Evolutionary conservation across 2,113 vertebrate genomes (phyloP).

Genomic region (Tautogolabrus adspersus): DNA sequence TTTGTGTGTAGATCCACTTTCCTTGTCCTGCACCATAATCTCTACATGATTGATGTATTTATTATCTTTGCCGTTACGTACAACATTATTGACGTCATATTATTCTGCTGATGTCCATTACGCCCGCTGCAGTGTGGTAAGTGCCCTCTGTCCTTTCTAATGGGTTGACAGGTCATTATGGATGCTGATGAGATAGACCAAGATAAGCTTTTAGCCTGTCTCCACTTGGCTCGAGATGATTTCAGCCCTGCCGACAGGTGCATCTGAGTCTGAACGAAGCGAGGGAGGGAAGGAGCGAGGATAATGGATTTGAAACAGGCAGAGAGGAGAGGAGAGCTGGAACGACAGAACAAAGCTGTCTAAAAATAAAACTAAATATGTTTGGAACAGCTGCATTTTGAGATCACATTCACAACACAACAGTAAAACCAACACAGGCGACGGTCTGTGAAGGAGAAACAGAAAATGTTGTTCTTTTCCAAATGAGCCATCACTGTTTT

Average conservation of each 20-base stretch:
- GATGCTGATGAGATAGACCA: background rate
- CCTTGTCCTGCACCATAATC: too few species aligned
- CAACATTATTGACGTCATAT: background rate
- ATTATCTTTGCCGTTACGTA: background rate
- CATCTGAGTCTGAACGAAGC: background rate
- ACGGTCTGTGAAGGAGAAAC: background rate
- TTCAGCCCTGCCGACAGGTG: slow-evolving; percentile 1
- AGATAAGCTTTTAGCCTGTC: slow-evolving; percentile 16
- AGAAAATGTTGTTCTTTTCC: background rate
- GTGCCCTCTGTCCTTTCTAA: background rate
- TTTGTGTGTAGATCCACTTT: too few species aligned
- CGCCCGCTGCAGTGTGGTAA: background rate
- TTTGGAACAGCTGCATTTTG: slow-evolving; percentile 10
- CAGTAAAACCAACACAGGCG: background rate
- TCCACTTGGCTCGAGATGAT: background rate
- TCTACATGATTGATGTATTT: too few species aligned
- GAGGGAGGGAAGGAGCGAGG: background rate
- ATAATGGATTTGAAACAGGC: slow-evolving; percentile 18
- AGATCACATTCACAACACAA: background rate
- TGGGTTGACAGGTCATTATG: slow-evolving; percentile 5
- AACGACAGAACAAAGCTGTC: background rate
- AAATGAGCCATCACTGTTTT: background rate
- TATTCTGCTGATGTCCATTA: background rate
- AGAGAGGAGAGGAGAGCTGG: background rate
- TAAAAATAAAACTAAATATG: background rate